Evolutionary conservation across 2,888 invertebrate genomes (phyloP), one percentile per base, ranked within the genome.

Genomic region (Amiota communis): DNA sequence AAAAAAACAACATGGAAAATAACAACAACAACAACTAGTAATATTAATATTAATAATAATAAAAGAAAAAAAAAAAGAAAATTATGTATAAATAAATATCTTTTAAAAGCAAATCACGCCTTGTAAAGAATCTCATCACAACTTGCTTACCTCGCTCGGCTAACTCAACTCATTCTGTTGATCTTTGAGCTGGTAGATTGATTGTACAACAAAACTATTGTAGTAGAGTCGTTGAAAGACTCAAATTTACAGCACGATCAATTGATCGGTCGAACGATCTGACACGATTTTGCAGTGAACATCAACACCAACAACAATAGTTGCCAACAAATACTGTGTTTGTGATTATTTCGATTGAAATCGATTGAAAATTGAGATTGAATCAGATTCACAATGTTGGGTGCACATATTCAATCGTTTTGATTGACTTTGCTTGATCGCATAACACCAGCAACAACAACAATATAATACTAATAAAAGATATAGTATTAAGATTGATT

Each of bases 171-270:
- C 8, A 36, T 36, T 36, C 36, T 36, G 36, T 36, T 20, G 17
- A n/a, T 12, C 53, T 20, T 11, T 17, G 11, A 15, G 59, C 59
- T 17, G 4, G 59, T 20, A 11, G 4, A n/a, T 15, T 20, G 17
- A 2, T 23, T 2, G 23, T 17, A 15, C 8, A 17, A 59, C 59
- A n/a, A 15, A 15, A 20, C 20, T 17, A 12, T 6, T 11, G 9
- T 12, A 53, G n/a, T 53, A 23, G 81, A 79, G 78, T 80, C 80
- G 80, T 69, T 80, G 70, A 72, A 72, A 56, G 77, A 84, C 78
- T 70, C 71, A 81, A 84, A 79, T 78, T 84, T 84, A 79, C 79
- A 82, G 77, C 84, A 82, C 84, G 84, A 81, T 82, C 81, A 84
- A 82, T 81, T 79, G 79, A 82, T 81, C 46, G 36, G 0, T 51